Conservation (phyloP, 2,888 invertebrate genomes). For the Osmoderma eremita region DNA sequence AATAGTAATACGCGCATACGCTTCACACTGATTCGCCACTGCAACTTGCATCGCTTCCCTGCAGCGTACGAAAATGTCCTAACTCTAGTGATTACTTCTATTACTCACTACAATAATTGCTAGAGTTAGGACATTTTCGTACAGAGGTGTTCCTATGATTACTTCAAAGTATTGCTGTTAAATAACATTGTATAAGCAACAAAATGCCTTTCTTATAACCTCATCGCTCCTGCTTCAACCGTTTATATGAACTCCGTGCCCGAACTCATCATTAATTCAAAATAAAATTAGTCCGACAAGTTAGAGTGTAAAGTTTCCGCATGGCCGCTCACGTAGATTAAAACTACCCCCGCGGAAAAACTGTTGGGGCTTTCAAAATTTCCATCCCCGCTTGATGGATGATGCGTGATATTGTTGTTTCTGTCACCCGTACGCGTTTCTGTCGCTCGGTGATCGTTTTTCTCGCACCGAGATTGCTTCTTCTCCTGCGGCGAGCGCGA, state of each 20-base stretch:
- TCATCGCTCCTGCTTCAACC: neutral
- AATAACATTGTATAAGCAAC: too few species aligned
- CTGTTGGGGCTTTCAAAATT: constrained; percentile 12
- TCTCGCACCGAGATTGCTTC: constrained; percentile 15
- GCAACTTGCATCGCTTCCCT: too few species aligned
- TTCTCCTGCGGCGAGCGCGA: neutral
- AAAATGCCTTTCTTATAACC: neutral
- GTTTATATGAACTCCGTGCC: neutral
- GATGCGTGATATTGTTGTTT: constrained; percentile 45
- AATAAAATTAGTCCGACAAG: constrained; percentile 35
- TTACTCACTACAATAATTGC: too few species aligned
- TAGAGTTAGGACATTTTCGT: too few species aligned
- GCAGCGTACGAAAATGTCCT: too few species aligned
- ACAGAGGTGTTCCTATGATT: too few species aligned
- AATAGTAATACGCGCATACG: too few species aligned
- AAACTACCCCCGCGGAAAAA: constrained; percentile 30
- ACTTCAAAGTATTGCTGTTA: too few species aligned
- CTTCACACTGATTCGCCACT: too few species aligned
- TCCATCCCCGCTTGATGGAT: constrained; percentile 42
- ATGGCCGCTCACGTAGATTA: constrained; percentile 28
- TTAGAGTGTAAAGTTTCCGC: constrained; percentile 34
- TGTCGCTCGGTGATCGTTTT: neutral
- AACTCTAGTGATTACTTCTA: too few species aligned
- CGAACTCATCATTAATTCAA: constrained; percentile 27
- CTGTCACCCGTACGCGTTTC: constrained; percentile 43